Conservation (phyloP, 2,797 vertebrate species). For the Luscinia luscinia region DNA sequence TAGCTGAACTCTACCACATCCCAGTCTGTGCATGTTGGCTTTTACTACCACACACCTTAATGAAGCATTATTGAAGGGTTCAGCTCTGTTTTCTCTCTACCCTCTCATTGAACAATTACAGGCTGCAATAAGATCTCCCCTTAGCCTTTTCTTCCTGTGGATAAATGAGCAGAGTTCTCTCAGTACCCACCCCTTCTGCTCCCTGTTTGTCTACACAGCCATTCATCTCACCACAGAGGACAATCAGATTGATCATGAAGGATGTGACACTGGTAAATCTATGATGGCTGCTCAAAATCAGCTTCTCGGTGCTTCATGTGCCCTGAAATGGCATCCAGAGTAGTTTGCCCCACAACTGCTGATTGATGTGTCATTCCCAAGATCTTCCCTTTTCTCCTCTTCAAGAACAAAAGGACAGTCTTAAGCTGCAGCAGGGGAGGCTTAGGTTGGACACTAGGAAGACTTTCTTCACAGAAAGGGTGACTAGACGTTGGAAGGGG, state of each 20-base stretch:
- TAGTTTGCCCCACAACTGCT: neutral
- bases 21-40: neutral
- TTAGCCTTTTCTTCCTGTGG: neutral
- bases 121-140: neutral
- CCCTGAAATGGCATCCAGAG: neutral
- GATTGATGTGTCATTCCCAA: neutral
- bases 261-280: neutral
- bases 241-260: neutral
- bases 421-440: neutral
- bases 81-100: neutral
- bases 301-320: neutral
- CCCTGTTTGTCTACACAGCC: neutral
- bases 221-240: neutral
- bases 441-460: neutral
- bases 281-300: neutral
- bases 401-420: neutral
- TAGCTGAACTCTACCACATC: neutral
- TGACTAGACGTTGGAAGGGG: too few species aligned
- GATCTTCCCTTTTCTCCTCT: neutral
- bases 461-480: neutral
- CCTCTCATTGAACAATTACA: neutral
- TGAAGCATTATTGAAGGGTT: neutral
- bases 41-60: neutral
- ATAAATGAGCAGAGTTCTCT: neutral
- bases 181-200: neutral